Percentiles rank a stretch among this genome's conserved stretches.
Conservation (phyloP, 1,140 invertebrate species). For the Eufriesea mexicana region DNA sequence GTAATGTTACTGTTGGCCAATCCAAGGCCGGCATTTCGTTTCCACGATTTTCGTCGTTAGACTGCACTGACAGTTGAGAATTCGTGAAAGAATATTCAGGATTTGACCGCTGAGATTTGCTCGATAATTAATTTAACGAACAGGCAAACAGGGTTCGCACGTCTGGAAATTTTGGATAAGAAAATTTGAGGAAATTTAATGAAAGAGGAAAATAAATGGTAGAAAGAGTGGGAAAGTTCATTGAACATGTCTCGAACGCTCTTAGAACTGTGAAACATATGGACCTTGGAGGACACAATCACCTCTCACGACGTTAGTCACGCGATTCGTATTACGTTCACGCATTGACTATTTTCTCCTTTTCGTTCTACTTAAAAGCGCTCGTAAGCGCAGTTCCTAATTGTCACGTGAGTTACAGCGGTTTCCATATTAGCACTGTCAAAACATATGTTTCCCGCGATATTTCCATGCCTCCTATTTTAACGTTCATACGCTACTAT, state of each 20-base stretch:
- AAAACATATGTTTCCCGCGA: not conserved
- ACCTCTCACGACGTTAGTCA: constrained; percentile 31
- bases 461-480: not conserved
- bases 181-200: no score
- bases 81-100: no score
- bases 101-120: no score
- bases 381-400: not conserved
- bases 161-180: no score
- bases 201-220: no score
- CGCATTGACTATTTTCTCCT: constrained; percentile 14
- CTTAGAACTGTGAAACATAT: constrained; percentile 10
- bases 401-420: not conserved
- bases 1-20: constrained; percentile 59
- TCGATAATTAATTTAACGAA: no score
- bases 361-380: not conserved
- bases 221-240: not conserved
- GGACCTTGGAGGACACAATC: constrained; percentile 26
- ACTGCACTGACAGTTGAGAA: no score
- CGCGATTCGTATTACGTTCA: not conserved
- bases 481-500: not conserved
- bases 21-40: constrained; percentile 52
- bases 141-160: no score
- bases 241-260: not conserved
- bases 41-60: not conserved
- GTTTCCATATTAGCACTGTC: not conserved